These are phyloP conservation scores for Stenotaenia linearis DNA, from an alignment of 2,888 invertebrate species.

Conservation along the genomic window DNA sequence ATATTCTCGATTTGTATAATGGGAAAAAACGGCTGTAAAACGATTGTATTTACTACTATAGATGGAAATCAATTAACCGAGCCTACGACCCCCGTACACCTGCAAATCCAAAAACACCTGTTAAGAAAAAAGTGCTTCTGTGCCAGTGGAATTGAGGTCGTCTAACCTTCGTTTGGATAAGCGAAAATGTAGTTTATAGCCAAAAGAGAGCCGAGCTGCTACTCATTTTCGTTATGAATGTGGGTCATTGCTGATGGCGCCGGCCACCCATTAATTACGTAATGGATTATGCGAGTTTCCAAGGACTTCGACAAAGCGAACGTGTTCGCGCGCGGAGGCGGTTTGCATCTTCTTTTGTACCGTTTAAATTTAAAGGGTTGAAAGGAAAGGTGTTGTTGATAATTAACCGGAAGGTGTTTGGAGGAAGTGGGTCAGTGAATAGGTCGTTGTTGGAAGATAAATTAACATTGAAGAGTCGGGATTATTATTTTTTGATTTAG, in stretches of 20 bases:
- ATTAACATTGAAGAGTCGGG: not conserved
- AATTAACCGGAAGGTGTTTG: not conserved
- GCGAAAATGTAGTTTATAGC: not conserved
- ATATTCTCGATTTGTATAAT: not conserved
- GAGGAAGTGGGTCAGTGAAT: not conserved
- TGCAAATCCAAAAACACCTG: not conserved
- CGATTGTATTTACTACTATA: not conserved
- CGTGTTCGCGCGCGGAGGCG: not conserved
- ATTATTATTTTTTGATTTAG: not conserved
- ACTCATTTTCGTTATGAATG: not conserved
- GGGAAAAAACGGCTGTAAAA: not conserved
- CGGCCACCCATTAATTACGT: slow-evolving; percentile 3
- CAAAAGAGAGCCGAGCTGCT: not conserved
- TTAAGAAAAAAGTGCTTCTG: not conserved
- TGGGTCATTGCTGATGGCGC: slow-evolving; percentile 9
- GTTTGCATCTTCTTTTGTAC: not conserved
- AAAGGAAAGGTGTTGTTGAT: not conserved
- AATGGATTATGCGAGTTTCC: slow-evolving; percentile 1
- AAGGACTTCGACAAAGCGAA: not conserved
- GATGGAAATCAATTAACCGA: not conserved
- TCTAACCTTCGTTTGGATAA: not conserved
- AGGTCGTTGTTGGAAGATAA: not conserved
- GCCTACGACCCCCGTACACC: not conserved
- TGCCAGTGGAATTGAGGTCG: slow-evolving; percentile 5
- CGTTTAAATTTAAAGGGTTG: not conserved